Evolutionary conservation across 2,113 vertebrate species (phyloP).

Genomic region (Sporophila hypoxantha): DNA sequence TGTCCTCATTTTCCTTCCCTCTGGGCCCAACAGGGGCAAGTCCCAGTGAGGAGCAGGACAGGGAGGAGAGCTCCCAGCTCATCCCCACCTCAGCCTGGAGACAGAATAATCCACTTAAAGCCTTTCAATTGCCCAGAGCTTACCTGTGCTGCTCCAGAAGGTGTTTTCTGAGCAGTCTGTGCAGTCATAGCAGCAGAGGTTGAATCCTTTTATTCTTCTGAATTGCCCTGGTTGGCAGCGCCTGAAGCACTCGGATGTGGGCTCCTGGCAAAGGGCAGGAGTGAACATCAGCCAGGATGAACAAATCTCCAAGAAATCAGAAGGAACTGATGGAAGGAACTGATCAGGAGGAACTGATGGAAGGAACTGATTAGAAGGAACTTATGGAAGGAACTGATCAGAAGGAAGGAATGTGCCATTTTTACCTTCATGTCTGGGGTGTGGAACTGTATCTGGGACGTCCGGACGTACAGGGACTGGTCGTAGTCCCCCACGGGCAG

Average conservation of each 20-base stretch:
- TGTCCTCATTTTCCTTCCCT: not conserved
- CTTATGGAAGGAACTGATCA: too few species aligned
- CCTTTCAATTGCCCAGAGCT: not conserved
- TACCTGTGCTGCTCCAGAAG: constrained; percentile 59
- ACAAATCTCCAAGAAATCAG: too few species aligned
- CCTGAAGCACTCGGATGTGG: constrained; percentile 77
- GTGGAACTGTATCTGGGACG: constrained; percentile 72
- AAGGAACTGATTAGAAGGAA: too few species aligned
- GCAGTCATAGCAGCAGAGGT: constrained; percentile 84
- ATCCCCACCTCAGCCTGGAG: not conserved
- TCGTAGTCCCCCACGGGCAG: constrained; percentile 68
- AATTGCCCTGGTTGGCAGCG: constrained; percentile 74
- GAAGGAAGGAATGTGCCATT: not conserved
- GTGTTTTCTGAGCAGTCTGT: constrained; percentile 79
- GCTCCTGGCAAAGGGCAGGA: constrained; percentile 59
- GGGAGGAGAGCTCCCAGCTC: not conserved
- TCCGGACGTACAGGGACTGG: constrained; percentile 49
- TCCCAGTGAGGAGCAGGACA: not conserved
- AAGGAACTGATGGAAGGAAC: too few species aligned
- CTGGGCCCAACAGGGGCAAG: not conserved
- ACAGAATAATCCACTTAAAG: not conserved
- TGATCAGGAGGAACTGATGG: too few species aligned
- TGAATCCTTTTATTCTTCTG: constrained; percentile 53
- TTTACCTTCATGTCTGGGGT: constrained; percentile 57
- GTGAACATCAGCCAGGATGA: not conserved